Percentiles rank a stretch among this genome's conserved stretches.
These are phyloP conservation scores for Heteromyza rotundicornis DNA, from an alignment of 2,888 invertebrate genomes.

Conservation along the genomic window DNA sequence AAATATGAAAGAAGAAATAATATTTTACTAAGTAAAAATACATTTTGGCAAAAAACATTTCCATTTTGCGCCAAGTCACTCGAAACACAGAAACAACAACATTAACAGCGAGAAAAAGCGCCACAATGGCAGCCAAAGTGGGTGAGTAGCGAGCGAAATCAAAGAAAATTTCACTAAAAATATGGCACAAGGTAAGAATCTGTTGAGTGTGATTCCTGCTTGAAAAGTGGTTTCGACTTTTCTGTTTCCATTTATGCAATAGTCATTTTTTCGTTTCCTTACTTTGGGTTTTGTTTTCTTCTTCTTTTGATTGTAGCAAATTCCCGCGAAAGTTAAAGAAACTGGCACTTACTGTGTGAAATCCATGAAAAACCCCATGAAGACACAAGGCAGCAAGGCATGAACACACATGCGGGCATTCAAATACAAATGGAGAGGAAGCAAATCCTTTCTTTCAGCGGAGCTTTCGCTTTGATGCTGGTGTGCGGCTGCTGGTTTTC, in stretches of 20 bases:
- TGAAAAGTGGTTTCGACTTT: slow-evolving; percentile 16
- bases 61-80: slow-evolving; percentile 1
- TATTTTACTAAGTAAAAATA: slow-evolving; percentile 21
- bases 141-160: slow-evolving; percentile 30
- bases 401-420: background rate
- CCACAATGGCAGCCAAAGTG: no score
- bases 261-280: background rate
- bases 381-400: no score
- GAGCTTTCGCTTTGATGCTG: background rate
- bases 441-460: background rate
- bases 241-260: background rate
- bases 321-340: no score
- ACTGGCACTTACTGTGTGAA: no score
- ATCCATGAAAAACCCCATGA: no score
- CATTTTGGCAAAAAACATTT: slow-evolving; percentile 14
- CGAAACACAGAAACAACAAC: slow-evolving; percentile 2
- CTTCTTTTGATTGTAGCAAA: no score
- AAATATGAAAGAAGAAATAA: slow-evolving; percentile 3
- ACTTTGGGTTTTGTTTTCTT: background rate
- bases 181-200: slow-evolving; percentile 52
- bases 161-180: slow-evolving; percentile 50
- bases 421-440: background rate
- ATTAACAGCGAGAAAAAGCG: slow-evolving; percentile 5
- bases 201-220: slow-evolving; percentile 30
- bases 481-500: background rate